Conservation (phyloP, 1,140 invertebrate genomes). For the Drosophila pachea region DNA sequence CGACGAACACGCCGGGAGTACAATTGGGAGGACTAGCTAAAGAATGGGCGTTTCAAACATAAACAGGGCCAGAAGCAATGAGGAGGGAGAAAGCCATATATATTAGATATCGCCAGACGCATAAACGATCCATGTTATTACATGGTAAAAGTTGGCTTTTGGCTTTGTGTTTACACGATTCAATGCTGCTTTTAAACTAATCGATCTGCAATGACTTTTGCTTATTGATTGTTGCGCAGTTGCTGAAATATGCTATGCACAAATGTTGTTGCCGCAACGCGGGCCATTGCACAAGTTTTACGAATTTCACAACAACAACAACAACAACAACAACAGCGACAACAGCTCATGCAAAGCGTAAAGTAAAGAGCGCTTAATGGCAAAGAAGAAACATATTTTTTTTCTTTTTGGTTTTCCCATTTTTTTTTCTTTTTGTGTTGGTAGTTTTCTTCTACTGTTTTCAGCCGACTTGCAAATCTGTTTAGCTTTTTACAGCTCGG, state of each 20-base stretch:
- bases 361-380: conserved; percentile 32
- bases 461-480: conserved; percentile 8
- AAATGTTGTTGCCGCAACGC: conserved; percentile 14
- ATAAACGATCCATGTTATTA: not conserved
- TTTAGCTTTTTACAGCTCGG: conserved; percentile 10
- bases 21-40: not conserved
- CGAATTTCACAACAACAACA: conserved; percentile 16
- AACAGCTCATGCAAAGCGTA: conserved; percentile 8
- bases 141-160: not conserved
- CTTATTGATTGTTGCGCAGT: conserved; percentile 15
- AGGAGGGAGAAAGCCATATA: too few relatives aligned
- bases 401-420: not conserved
- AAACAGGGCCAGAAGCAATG: too few relatives aligned
- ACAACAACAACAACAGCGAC: conserved; percentile 6
- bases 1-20: conserved; percentile 2
- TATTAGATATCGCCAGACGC: not conserved
- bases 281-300: conserved; percentile 24
- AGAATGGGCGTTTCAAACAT: too few relatives aligned
- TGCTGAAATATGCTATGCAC: conserved; percentile 14
- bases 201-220: conserved; percentile 15
- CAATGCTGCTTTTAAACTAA: not conserved
- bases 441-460: not conserved
- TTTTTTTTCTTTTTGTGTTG: not conserved
- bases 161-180: not conserved
- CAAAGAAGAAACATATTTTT: conserved; percentile 22